phyloP scores from a whole-genome alignment of 2,113 vertebrate species.

The Anser brachyrhynchus region DNA sequence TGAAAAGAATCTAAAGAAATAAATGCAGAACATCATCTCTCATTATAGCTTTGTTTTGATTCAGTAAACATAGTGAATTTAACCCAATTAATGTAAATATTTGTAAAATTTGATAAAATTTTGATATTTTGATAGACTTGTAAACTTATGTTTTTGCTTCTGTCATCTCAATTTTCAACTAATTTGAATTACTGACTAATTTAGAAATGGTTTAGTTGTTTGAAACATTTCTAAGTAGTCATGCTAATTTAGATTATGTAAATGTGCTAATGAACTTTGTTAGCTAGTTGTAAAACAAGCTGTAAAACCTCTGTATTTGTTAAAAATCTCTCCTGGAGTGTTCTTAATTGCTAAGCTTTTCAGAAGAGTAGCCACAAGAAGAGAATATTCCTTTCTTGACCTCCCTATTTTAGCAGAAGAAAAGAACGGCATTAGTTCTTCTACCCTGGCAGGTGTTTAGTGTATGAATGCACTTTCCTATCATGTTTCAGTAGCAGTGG shows the following conservation, averaged over 20 bases:
- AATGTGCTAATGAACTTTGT: not conserved
- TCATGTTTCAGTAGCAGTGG: not conserved
- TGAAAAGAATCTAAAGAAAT: not conserved
- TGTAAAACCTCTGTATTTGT: not conserved
- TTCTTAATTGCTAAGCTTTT: not conserved
- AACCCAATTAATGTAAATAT: not conserved
- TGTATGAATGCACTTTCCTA: not conserved
- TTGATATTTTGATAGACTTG: not conserved
- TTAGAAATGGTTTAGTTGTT: not conserved
- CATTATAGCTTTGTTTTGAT: not conserved
- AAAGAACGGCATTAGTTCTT: not conserved
- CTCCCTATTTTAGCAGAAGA: not conserved
- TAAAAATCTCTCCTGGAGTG: not conserved
- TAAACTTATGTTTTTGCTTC: not conserved
- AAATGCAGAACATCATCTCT: not conserved
- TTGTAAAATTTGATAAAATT: not conserved
- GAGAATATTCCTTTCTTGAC: not conserved
- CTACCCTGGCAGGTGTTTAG: too few relatives aligned
- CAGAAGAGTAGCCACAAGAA: not conserved
- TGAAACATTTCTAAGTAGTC: not conserved
- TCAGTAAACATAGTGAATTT: not conserved
- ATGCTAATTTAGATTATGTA: not conserved
- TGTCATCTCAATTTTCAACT: constrained; percentile 1
- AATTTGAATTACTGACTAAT: not conserved
- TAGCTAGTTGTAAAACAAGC: not conserved